Evolutionary conservation across 2,113 vertebrate species (phyloP).

Genomic region (Lasiurus borealis): DNA sequence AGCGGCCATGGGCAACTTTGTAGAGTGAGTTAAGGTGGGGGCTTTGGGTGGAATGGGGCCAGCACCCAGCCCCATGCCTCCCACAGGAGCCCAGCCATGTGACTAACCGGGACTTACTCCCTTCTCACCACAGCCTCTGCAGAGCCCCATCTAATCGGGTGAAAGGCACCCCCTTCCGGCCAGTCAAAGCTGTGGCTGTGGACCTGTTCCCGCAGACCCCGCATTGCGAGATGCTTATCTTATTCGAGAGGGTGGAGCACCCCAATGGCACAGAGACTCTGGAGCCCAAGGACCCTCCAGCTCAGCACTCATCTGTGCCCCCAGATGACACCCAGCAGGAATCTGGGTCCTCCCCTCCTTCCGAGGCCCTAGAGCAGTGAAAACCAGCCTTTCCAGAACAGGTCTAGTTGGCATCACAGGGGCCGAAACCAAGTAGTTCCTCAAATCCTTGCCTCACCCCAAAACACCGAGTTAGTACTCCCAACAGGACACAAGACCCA

Average conservation of each 20-base stretch:
- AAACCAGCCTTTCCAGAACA: neutral
- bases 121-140: constrained; percentile 87
- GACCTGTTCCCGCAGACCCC: constrained; percentile 98
- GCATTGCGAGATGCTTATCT: constrained; percentile 94
- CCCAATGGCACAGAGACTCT: neutral
- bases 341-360: neutral
- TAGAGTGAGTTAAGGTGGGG: constrained; percentile 92
- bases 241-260: constrained; percentile 93
- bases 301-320: neutral
- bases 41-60: neutral
- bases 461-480: neutral
- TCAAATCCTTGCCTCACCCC: neutral
- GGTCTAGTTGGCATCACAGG: neutral
- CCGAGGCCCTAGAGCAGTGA: neutral
- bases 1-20: constrained; percentile 97
- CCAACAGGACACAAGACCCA: too few relatives aligned
- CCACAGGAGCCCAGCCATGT: neutral
- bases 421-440: too few relatives aligned
- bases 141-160: constrained; percentile 97
- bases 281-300: neutral
- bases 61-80: neutral
- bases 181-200: constrained; percentile 92
- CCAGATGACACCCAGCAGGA: neutral
- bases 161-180: constrained; percentile 92
- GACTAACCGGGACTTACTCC: neutral